These are phyloP conservation scores for Pyrrhia umbra DNA, from an alignment of 2,888 invertebrate species.

Conservation along the genomic window DNA sequence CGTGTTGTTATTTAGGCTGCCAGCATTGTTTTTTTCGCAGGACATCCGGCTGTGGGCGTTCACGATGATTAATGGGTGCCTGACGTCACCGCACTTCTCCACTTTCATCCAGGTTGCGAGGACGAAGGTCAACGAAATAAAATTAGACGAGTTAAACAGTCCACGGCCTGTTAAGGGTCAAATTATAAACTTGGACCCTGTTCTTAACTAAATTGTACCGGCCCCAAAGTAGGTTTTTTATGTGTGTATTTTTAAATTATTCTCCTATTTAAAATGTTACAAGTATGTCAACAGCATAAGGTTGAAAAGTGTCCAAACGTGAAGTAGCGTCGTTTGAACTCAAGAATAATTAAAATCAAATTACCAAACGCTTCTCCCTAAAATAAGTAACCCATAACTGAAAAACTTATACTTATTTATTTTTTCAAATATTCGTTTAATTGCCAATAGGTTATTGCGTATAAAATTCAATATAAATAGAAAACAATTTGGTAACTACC, in stretches of 20 bases:
- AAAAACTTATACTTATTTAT: too few relatives aligned
- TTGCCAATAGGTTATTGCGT: too few relatives aligned
- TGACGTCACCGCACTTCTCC: constrained; percentile 30
- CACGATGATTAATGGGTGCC: constrained; percentile 25
- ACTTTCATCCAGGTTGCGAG: constrained; percentile 4
- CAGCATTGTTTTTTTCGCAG: constrained; percentile 23
- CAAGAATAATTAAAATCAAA: too few relatives aligned
- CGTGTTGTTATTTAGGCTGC: constrained; percentile 2
- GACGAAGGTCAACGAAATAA: constrained; percentile 36
- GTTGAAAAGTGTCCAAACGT: too few relatives aligned
- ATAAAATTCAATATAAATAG: too few relatives aligned
- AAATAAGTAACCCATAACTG: too few relatives aligned
- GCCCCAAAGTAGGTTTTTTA: not conserved
- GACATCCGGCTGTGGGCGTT: constrained; percentile 8
- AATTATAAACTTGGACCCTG: constrained; percentile 11
- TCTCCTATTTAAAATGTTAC: too few relatives aligned
- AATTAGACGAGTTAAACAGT: constrained; percentile 6
- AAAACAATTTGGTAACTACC: too few relatives aligned
- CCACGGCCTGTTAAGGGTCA: not conserved
- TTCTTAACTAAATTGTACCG: not conserved
- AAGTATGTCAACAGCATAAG: too few relatives aligned
- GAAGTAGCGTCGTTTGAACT: not conserved
- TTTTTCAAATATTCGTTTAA: too few relatives aligned
- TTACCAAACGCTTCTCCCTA: too few relatives aligned
- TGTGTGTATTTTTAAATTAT: not conserved